Conservation (phyloP, 37 sponge, comb jelly and placozoan genomes). For the Agelas oroides region DNA sequence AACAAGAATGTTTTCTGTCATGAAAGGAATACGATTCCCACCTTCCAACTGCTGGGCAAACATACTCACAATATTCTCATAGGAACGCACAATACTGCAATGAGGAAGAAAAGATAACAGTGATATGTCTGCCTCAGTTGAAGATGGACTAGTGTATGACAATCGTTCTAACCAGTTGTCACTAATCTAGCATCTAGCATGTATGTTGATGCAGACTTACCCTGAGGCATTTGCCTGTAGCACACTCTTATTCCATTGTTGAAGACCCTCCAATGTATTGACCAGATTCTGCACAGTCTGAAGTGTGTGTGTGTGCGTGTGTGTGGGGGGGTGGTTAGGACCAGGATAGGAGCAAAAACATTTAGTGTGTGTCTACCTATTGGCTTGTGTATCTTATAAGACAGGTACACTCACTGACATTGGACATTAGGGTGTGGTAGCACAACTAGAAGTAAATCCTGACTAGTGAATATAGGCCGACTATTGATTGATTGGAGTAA, state of each 20-base stretch:
- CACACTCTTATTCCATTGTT: not conserved
- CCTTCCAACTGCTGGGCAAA: not conserved
- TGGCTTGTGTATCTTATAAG: too few relatives aligned
- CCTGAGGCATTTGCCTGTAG: not conserved
- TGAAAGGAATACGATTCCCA: not conserved
- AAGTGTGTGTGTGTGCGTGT: too few relatives aligned
- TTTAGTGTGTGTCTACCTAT: too few relatives aligned
- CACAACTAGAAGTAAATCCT: too few relatives aligned
- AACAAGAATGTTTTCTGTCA: constrained; percentile 5
- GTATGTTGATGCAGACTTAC: not conserved
- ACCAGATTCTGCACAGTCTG: not conserved
- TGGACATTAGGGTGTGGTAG: too few relatives aligned
- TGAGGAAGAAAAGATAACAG: not conserved
- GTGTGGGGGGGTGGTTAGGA: too few relatives aligned
- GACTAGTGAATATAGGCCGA: too few relatives aligned
- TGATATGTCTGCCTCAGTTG: too few relatives aligned
- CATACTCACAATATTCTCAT: not conserved
- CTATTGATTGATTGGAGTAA: too few relatives aligned
- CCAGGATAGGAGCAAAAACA: too few relatives aligned
- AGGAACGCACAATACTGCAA: constrained; percentile 1
- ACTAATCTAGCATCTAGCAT: not conserved
- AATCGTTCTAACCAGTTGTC: not conserved
- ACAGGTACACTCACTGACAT: too few relatives aligned
- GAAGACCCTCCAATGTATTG: not conserved
- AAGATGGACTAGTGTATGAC: too few relatives aligned